Evolutionary conservation across 1,140 invertebrate species (phyloP).

Genomic region (Diorhabda elongata): DNA sequence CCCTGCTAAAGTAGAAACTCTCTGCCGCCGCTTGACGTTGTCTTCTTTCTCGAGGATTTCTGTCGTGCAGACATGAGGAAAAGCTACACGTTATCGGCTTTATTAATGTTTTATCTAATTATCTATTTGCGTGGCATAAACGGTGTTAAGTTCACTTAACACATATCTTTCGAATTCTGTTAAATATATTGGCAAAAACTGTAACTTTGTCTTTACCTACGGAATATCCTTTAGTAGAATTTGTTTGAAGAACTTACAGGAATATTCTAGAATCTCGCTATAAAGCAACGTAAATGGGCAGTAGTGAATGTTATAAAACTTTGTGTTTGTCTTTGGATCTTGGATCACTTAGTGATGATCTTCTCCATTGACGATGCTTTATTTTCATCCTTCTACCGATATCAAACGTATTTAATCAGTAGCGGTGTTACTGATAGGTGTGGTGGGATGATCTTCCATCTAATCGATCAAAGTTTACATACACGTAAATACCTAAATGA

Average conservation of each 20-base stretch:
- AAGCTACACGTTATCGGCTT: conserved; percentile 1
- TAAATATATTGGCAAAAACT: neutral
- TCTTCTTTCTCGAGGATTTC: conserved; percentile 9
- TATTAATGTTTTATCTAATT: conserved; percentile 1
- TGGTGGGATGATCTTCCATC: no score
- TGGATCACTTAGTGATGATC: no score
- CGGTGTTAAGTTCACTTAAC: no score
- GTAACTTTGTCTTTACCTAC: neutral
- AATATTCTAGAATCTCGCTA: neutral
- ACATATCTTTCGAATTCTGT: neutral
- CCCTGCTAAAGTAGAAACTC: neutral
- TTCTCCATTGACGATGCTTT: no score
- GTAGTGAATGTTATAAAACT: no score
- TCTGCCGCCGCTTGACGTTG: neutral
- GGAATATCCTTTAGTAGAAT: neutral
- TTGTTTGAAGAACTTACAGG: neutral
- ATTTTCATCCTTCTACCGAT: no score
- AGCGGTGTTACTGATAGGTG: no score
- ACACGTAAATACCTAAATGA: no score
- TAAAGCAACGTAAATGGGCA: neutral
- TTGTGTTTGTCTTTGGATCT: no score
- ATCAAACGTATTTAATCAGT: no score
- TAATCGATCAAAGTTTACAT: no score
- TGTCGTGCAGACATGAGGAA: neutral
- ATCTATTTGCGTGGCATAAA: neutral